Base-by-base conservation (phyloP, 2,888 invertebrate genomes). In the Cosmorhoe ocellata region DNA sequence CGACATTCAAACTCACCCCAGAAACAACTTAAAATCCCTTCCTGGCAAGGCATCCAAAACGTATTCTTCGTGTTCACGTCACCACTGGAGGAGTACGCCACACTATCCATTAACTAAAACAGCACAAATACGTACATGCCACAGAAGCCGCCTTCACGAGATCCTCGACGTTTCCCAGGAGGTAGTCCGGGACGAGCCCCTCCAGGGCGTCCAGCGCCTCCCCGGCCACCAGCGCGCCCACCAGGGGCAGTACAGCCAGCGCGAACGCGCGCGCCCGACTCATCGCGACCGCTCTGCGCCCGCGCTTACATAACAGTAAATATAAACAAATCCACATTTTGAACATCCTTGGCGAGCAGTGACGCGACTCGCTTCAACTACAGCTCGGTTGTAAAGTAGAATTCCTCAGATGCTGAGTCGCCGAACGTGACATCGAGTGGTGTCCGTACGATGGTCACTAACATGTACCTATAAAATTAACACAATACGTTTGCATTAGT, bases 111-210 rank as follows among this genome's bases (percentile, higher is more conserved):
- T 7, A 39, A 18, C 8, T 10, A 24, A 31, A 10, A 13, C 32
- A 12, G 5, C 32, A 34, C 24, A 43, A 27, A 1, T 4, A 38
- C 79, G 33, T 74, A 80, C 80, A 80, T 38, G 76, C 72, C 3
- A 66, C 67, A 1, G 76, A 68, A 1, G 78, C 79, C 1, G 73
- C 71, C 46, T 69, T 72, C 56, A 80, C 63, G 18, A 80, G 67
- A 38, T 75, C 74, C 12, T 76, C 74, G 40, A 75, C 68, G 59
- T 71, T 72, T 12, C 65, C 59, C 4, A 64, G 53, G 42, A 79
- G 53, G 51, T 70, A 65, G 11, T 73, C 66, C 3, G 76, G 76
- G 53, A 76, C 61, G 36, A 72, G 58, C 4, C 67, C 62, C 14
- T 70, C 69, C 28, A 77, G 47, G 3, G 64, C 59, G 3, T 61